These are phyloP conservation scores for Stegostoma tigrinum DNA, from an alignment of 2,113 vertebrate species.

Conservation along the genomic window DNA sequence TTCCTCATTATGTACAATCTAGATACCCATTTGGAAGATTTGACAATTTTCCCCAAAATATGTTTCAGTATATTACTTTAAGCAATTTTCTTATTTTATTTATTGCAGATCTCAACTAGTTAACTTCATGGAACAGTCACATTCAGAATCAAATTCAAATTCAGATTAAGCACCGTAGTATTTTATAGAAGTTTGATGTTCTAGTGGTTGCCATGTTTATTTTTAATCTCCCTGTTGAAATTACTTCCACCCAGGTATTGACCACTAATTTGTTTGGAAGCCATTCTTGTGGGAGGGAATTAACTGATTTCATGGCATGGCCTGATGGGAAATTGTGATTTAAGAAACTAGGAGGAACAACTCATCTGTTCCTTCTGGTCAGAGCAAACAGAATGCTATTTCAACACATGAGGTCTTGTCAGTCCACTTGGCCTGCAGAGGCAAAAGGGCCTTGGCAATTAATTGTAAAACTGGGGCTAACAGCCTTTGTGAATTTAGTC, in stretches of 20 bases:
- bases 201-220: background rate
- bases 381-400: background rate
- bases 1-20: background rate
- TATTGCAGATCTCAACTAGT: background rate
- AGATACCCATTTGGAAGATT: background rate
- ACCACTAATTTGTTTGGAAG: background rate
- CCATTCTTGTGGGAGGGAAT: background rate
- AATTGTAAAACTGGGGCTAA: background rate
- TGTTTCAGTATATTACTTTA: background rate
- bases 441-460: background rate
- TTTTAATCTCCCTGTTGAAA: background rate
- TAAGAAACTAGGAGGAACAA: background rate
- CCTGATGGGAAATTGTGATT: background rate
- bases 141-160: no score
- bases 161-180: no score
- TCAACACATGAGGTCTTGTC: background rate
- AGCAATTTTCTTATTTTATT: background rate
- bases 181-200: background rate
- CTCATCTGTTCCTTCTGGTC: background rate
- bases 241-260: background rate
- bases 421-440: background rate
- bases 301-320: background rate
- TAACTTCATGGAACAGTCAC: background rate
- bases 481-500: background rate
- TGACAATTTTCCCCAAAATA: background rate